These are phyloP conservation scores for Simalia tracyae DNA, from an alignment of 2,797 vertebrate genomes.

Conservation along the genomic window DNA sequence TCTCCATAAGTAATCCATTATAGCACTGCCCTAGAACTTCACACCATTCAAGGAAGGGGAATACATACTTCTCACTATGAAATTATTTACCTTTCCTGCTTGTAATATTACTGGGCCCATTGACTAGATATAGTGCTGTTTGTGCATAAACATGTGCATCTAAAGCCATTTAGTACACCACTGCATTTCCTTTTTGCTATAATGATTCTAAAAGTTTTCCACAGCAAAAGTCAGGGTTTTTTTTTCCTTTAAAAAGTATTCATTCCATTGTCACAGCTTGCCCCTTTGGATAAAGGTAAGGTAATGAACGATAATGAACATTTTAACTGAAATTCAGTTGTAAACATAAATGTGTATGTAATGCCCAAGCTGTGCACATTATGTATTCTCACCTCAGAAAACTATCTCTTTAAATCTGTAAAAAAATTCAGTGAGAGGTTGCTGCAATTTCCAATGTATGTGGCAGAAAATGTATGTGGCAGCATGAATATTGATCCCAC, in stretches of 20 bases:
- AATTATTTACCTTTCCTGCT: slow-evolving; percentile 4
- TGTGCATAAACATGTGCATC: slow-evolving; percentile 28
- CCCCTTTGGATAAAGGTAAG: background rate
- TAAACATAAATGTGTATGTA: background rate
- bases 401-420: background rate
- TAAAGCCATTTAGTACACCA: background rate
- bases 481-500: background rate
- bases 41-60: background rate
- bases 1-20: background rate
- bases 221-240: background rate
- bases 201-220: background rate
- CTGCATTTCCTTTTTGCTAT: slow-evolving; percentile 4
- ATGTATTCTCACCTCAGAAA: background rate
- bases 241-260: background rate
- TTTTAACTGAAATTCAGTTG: background rate
- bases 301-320: background rate
- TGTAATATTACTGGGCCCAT: slow-evolving; percentile 1
- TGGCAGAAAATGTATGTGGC: background rate
- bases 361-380: background rate
- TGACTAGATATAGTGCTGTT: background rate
- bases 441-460: background rate
- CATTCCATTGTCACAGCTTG: background rate
- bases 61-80: slow-evolving; percentile 5
- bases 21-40: background rate
- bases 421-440: background rate